Percentiles rank a stretch among this genome's conserved stretches.
These are phyloP conservation scores for Caligus rogercresseyi DNA, from an alignment of 1,140 invertebrate genomes.

Conservation along the genomic window DNA sequence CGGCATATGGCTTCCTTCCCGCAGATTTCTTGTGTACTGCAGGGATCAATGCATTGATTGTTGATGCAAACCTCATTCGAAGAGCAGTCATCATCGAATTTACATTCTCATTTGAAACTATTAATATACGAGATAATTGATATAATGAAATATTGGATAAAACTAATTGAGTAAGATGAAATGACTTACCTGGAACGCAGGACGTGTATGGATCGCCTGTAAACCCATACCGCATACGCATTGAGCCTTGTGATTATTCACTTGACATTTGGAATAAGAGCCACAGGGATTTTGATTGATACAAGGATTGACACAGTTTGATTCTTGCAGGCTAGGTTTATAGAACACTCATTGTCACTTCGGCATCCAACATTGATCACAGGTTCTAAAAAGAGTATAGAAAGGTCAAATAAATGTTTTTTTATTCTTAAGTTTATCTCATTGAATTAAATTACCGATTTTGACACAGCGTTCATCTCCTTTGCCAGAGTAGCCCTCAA, in stretches of 20 bases:
- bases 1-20: slow-evolving; percentile 55
- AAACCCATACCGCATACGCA: slow-evolving; percentile 48
- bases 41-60: slow-evolving; percentile 39
- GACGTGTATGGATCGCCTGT: slow-evolving; percentile 36
- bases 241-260: slow-evolving; percentile 45
- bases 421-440: slow-evolving; percentile 38
- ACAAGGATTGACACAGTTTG: slow-evolving; percentile 57
- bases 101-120: background rate
- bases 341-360: slow-evolving; percentile 32
- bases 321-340: slow-evolving; percentile 45
- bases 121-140: slow-evolving; percentile 28
- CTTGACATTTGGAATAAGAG: slow-evolving; percentile 52
- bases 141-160: slow-evolving; percentile 27
- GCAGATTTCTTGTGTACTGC: slow-evolving; percentile 43
- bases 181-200: slow-evolving; percentile 29
- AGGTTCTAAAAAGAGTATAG: slow-evolving; percentile 1
- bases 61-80: slow-evolving; percentile 39
- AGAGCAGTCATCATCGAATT: slow-evolving; percentile 41
- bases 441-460: background rate
- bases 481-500: slow-evolving; percentile 31
- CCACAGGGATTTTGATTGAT: slow-evolving; percentile 50
- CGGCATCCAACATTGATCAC: slow-evolving; percentile 24
- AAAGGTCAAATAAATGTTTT: slow-evolving; percentile 46
- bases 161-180: too few species aligned
- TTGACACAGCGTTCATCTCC: background rate